Percentiles rank a stretch among this genome's conserved stretches.
Conservation (phyloP, 2,888 invertebrate species). For the Eupsilia transversa region DNA sequence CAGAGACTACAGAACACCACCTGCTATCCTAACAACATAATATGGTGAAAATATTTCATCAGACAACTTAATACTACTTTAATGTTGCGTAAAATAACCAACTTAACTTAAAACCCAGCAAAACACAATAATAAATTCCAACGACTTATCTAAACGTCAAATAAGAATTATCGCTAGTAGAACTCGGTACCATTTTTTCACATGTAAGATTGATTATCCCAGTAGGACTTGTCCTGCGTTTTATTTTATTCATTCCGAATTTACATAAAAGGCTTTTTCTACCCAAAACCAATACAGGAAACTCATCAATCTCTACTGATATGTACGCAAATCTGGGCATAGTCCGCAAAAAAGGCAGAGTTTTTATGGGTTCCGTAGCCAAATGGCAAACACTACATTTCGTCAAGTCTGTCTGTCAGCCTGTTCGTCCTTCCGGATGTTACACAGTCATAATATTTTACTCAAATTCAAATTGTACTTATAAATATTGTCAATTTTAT, state of each 20-base stretch:
- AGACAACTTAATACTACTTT: too few relatives aligned
- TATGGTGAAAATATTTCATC: too few relatives aligned
- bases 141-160: background rate
- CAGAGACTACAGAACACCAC: too few relatives aligned
- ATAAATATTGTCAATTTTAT: too few relatives aligned
- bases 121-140: background rate
- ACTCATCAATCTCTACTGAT: conserved; percentile 56
- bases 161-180: background rate
- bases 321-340: conserved; percentile 29
- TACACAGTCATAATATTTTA: background rate
- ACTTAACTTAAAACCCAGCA: background rate
- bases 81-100: background rate
- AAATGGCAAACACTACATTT: background rate
- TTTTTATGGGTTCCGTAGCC: conserved; percentile 2
- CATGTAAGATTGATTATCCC: conserved; percentile 45
- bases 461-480: too few relatives aligned
- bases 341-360: conserved; percentile 40
- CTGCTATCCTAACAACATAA: too few relatives aligned
- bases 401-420: background rate
- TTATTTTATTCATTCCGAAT: conserved; percentile 41
- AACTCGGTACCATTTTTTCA: conserved; percentile 12
- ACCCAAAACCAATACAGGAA: conserved; percentile 42
- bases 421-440: background rate
- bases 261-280: conserved; percentile 35
- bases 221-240: conserved; percentile 29